A percentile compares a stretch with the other conserved stretches of the same genome.
Conservation (phyloP, 2,113 vertebrate genomes). For the Sinosuthora webbiana region DNA sequence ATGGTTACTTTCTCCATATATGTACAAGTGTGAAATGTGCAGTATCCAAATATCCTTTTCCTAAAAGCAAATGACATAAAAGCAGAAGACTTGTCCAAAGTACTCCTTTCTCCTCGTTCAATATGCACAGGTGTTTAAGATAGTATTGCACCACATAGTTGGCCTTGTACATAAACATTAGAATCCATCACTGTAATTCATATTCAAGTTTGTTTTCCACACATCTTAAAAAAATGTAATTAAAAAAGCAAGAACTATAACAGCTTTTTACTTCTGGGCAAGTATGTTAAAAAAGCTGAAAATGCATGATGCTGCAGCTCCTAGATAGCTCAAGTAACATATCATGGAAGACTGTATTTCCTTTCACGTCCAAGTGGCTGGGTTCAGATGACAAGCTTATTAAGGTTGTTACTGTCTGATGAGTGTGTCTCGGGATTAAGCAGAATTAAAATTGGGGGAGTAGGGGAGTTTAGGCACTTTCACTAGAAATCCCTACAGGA, state of each 20-base stretch:
- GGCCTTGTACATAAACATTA: neutral
- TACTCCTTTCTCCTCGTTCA: neutral
- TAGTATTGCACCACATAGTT: neutral
- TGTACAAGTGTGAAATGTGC: slow-evolving; percentile 39
- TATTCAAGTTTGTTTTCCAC: neutral
- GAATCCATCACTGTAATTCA: neutral
- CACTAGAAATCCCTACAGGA: neutral
- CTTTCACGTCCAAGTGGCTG: neutral
- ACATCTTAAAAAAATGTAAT: neutral
- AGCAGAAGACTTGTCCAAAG: neutral
- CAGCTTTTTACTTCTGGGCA: neutral
- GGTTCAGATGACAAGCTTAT: neutral
- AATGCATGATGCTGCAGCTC: neutral
- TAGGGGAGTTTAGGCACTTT: neutral
- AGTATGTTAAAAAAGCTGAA: neutral
- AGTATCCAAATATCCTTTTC: neutral
- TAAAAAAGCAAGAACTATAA: neutral
- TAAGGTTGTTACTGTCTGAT: neutral
- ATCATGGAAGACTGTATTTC: rapidly evolving
- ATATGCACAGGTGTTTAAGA: neutral
- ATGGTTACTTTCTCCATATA: slow-evolving; percentile 61
- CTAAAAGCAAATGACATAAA: neutral
- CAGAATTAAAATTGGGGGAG: neutral
- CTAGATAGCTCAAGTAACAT: neutral
- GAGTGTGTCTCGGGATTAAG: neutral